Conservation (phyloP, 2,888 invertebrate genomes). For the Eutolmus rufibarbis region DNA sequence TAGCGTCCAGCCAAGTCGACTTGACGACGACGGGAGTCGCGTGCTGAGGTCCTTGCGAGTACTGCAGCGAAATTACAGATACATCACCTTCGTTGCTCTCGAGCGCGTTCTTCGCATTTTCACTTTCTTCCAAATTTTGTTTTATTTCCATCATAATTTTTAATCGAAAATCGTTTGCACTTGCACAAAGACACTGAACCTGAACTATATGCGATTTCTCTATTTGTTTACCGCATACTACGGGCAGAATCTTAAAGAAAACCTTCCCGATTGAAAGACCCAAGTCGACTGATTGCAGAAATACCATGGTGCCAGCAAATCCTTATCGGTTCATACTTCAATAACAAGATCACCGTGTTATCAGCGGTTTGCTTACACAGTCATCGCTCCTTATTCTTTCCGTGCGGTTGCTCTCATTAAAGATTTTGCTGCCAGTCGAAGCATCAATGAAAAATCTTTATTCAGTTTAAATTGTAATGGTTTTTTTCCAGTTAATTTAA, state of each 20-base stretch:
- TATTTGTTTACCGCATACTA: not conserved
- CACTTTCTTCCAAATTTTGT: not conserved
- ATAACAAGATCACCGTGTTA: constrained; percentile 34
- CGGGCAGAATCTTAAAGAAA: not conserved
- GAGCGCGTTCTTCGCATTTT: not conserved
- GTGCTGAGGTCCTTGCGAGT: constrained; percentile 15
- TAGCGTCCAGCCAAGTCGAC: constrained; percentile 31
- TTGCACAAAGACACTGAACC: not conserved
- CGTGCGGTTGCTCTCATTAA: not conserved
- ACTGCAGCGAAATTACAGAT: not conserved
- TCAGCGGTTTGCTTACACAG: constrained; percentile 7
- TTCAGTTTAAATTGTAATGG: not conserved
- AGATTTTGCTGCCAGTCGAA: not conserved
- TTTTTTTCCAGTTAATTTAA: not conserved
- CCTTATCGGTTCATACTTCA: constrained; percentile 40
- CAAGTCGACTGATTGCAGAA: constrained; percentile 41
- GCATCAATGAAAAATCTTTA: not conserved
- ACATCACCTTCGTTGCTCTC: not conserved
- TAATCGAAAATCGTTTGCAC: not conserved
- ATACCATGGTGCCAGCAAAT: not conserved
- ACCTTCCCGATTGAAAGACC: constrained; percentile 24
- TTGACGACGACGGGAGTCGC: constrained; percentile 37
- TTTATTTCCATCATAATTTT: constrained; percentile 16
- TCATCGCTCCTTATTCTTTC: constrained; percentile 12
- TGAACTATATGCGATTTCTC: not conserved